Conservation (phyloP, 2,113 vertebrate species). For the Platysternon megacephalum region DNA sequence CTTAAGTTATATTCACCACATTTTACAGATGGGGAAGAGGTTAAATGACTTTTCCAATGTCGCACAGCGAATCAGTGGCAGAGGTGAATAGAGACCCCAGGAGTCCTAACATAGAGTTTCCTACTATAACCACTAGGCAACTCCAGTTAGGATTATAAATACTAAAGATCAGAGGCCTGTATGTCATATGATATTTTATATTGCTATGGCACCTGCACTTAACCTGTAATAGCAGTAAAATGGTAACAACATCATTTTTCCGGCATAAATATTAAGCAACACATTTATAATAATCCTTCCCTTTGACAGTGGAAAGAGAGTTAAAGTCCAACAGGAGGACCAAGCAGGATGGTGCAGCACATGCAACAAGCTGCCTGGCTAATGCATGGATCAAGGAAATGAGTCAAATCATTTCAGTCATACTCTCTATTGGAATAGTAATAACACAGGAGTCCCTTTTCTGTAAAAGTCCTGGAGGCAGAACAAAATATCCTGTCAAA, state of each 20-base stretch:
- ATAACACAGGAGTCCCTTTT: constrained; percentile 56
- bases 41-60: neutral
- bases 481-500: constrained; percentile 73
- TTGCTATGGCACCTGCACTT: neutral
- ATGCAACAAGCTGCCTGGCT: constrained; percentile 65
- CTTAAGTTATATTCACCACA: neutral
- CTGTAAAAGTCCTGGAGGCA: constrained; percentile 58
- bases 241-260: constrained; percentile 25
- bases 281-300: constrained; percentile 13
- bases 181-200: constrained; percentile 1
- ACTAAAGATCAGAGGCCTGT: constrained; percentile 13
- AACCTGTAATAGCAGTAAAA: constrained; percentile 15
- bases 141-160: constrained; percentile 14
- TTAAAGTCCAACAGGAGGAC: constrained; percentile 48
- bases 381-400: constrained; percentile 60
- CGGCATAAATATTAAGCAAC: constrained; percentile 42
- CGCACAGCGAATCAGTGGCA: neutral
- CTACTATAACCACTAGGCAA: neutral
- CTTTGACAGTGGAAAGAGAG: constrained; percentile 39
- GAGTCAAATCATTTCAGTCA: constrained; percentile 52
- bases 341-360: constrained; percentile 36
- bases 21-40: neutral
- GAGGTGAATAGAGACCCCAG: neutral
- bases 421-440: constrained; percentile 55
- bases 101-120: neutral